These are phyloP conservation scores for Cotesia congregata DNA, from an alignment of 2,888 invertebrate species.

Conservation along the genomic window DNA sequence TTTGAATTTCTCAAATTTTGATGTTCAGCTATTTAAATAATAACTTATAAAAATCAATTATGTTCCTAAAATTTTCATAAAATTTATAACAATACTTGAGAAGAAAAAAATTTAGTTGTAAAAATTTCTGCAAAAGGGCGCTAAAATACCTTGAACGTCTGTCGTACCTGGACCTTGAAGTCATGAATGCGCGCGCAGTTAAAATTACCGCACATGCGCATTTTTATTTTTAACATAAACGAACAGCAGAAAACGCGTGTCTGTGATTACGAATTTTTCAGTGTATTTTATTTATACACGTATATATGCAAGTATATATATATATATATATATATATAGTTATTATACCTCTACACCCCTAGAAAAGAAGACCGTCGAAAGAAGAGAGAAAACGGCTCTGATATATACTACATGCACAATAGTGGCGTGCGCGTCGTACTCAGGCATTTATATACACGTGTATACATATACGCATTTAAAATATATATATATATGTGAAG, in stretches of 20 bases:
- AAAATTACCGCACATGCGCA: slow-evolving; percentile 4
- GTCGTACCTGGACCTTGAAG: slow-evolving; percentile 36
- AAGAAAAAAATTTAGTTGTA: background rate
- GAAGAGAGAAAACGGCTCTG: slow-evolving; percentile 24
- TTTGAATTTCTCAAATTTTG: background rate
- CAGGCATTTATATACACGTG: slow-evolving; percentile 26
- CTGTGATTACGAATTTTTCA: slow-evolving; percentile 32
- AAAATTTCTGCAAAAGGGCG: slow-evolving; percentile 8
- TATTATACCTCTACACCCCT: background rate
- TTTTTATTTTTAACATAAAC: slow-evolving; percentile 4
- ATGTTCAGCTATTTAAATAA: too few species aligned
- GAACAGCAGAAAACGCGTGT: slow-evolving; percentile 32
- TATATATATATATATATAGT: slow-evolving; percentile 32
- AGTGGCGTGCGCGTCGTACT: slow-evolving; percentile 38
- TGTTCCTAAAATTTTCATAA: too few species aligned
- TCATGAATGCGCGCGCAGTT: slow-evolving; percentile 18
- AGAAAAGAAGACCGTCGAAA: slow-evolving; percentile 8
- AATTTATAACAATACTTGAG: too few species aligned
- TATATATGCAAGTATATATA: slow-evolving; percentile 17
- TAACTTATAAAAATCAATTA: too few species aligned
- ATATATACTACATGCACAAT: slow-evolving; percentile 31
- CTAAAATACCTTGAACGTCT: slow-evolving; percentile 32
- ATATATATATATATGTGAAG: slow-evolving; percentile 25
- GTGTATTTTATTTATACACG: slow-evolving; percentile 20
- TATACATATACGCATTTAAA: background rate